These are phyloP conservation scores for Chaetogeoica ovagalla DNA, from an alignment of 2,888 invertebrate species.

Conservation along the genomic window DNA sequence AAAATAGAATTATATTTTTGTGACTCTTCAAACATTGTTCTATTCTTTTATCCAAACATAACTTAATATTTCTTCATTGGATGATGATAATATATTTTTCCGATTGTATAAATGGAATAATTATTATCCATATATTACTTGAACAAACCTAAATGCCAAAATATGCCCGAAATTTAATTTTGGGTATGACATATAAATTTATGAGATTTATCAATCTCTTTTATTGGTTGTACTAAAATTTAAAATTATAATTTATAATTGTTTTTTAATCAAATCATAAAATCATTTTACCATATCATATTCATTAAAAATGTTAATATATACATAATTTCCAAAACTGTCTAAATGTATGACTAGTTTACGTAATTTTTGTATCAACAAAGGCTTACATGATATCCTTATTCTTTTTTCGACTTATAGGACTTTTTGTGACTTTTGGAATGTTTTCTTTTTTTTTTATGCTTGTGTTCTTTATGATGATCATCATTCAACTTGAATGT, in stretches of 20 bases:
- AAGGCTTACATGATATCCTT: background rate
- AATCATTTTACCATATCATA: background rate
- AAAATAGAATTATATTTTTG: too few relatives aligned
- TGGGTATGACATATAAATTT: too few relatives aligned
- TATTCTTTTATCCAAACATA: too few relatives aligned
- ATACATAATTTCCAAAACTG: background rate
- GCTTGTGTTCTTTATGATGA: slow-evolving; percentile 19
- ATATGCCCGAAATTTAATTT: too few relatives aligned
- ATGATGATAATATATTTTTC: too few relatives aligned
- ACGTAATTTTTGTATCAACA: background rate
- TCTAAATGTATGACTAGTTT: background rate
- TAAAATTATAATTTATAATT: background rate
- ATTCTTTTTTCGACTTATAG: background rate
- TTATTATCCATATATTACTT: too few relatives aligned
- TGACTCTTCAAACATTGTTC: too few relatives aligned
- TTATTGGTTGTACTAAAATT: too few relatives aligned
- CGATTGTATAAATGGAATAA: too few relatives aligned
- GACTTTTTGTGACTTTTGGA: slow-evolving; percentile 36
- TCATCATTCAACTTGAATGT: background rate
- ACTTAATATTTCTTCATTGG: too few relatives aligned
- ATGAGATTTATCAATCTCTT: too few relatives aligned
- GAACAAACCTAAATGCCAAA: too few relatives aligned
- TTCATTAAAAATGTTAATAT: background rate
- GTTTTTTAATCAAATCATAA: background rate
- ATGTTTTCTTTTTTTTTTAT: slow-evolving; percentile 38